Conservation (phyloP, 2,113 vertebrate species). For the Centrocercus urophasianus region DNA sequence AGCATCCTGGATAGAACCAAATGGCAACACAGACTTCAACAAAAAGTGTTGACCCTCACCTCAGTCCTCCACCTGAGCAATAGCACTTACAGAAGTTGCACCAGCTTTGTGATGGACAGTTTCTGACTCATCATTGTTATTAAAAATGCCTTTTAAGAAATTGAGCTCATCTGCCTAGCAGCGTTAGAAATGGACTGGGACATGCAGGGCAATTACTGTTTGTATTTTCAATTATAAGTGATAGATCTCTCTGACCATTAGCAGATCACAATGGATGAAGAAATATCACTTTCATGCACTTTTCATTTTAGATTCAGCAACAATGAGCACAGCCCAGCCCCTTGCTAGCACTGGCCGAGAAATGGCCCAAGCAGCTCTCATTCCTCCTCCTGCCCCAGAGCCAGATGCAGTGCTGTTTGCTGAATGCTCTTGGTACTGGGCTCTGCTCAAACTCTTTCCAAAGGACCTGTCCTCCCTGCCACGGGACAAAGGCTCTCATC, state of each 20-base stretch:
- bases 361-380: background rate
- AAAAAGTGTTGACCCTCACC: background rate
- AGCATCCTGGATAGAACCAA: background rate
- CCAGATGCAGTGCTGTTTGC: background rate
- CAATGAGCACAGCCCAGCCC: background rate
- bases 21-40: background rate
- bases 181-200: background rate
- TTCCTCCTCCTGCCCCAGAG: background rate
- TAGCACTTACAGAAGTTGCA: background rate
- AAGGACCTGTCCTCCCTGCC: fast-evolving
- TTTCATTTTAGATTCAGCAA: background rate
- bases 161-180: background rate
- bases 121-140: background rate
- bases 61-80: background rate
- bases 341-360: background rate
- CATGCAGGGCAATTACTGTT: background rate
- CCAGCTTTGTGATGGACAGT: background rate
- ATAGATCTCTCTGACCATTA: background rate
- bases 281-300: background rate
- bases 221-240: background rate
- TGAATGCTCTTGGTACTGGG: background rate
- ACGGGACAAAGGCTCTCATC: fast-evolving
- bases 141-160: background rate
- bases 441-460: background rate
- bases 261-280: background rate